These are phyloP conservation scores for Apolygus lucorum DNA, from an alignment of 1,140 invertebrate species.

Conservation along the genomic window DNA sequence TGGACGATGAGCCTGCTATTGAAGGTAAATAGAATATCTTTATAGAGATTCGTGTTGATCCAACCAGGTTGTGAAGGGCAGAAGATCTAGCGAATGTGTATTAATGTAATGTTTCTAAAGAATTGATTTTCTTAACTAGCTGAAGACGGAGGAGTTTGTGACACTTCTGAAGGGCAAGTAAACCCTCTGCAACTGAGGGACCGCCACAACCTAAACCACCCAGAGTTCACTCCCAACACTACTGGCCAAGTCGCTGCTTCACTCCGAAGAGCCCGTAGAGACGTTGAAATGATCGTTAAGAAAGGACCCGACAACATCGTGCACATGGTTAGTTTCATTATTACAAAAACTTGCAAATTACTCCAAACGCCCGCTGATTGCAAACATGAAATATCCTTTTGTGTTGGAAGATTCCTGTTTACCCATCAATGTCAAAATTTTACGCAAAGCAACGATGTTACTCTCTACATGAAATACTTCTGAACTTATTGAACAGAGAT, in stretches of 20 bases:
- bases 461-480: no score
- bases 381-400: no score
- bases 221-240: background rate
- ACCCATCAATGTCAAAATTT: no score
- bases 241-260: background rate
- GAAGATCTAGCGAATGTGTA: no score
- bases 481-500: no score
- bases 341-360: background rate
- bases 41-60: no score
- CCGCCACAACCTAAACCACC: conserved; percentile 33
- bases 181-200: conserved; percentile 59
- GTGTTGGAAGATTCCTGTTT: no score
- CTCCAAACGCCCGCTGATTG: background rate
- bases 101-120: no score
- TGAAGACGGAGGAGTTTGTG: conserved; percentile 53
- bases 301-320: conserved; percentile 26
- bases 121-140: no score
- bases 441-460: no score
- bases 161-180: conserved; percentile 46
- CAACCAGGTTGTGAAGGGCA: no score
- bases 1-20: conserved; percentile 67
- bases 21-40: no score
- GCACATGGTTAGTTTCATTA: conserved; percentile 18
- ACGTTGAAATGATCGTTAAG: conserved; percentile 59
- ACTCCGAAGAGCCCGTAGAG: conserved; percentile 43